Conservation (phyloP, 2,888 invertebrate species). For the Geophilus truncorum region DNA sequence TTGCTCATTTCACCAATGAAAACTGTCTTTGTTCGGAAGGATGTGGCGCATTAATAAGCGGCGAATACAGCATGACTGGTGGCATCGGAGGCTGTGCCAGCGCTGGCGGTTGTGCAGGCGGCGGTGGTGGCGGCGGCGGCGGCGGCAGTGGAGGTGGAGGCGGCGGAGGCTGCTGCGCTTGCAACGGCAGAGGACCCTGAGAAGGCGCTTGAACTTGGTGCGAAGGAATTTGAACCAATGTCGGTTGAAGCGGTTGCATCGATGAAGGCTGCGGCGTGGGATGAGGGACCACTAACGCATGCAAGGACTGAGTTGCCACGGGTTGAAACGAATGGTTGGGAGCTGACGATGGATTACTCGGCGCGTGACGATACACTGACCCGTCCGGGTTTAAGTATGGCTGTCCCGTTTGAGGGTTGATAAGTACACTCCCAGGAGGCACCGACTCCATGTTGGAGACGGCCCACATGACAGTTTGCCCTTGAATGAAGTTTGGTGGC, state of each 20-base stretch:
- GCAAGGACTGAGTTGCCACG: constrained; percentile 30
- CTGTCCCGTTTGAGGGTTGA: constrained; percentile 67
- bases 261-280: background rate
- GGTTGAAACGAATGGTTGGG: constrained; percentile 28
- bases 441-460: constrained; percentile 79
- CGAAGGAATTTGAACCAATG: background rate
- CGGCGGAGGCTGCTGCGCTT: constrained; percentile 36
- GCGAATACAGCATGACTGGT: constrained; percentile 30
- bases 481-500: constrained; percentile 35
- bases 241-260: background rate
- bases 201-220: constrained; percentile 38
- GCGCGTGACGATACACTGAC: constrained; percentile 69
- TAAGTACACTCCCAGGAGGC: constrained; percentile 79
- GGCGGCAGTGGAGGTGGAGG: constrained; percentile 9
- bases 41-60: constrained; percentile 14
- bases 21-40: constrained; percentile 33
- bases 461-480: constrained; percentile 66
- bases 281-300: background rate
- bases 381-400: constrained; percentile 72
- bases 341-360: constrained; percentile 44
- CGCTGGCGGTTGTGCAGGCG: background rate
- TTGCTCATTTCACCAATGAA: constrained; percentile 28
- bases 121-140: constrained; percentile 25
- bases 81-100: constrained; percentile 28
- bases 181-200: constrained; percentile 40